Evolutionary conservation across 2,888 invertebrate genomes (phyloP).

Genomic region (Shargacucullia verbasci): DNA sequence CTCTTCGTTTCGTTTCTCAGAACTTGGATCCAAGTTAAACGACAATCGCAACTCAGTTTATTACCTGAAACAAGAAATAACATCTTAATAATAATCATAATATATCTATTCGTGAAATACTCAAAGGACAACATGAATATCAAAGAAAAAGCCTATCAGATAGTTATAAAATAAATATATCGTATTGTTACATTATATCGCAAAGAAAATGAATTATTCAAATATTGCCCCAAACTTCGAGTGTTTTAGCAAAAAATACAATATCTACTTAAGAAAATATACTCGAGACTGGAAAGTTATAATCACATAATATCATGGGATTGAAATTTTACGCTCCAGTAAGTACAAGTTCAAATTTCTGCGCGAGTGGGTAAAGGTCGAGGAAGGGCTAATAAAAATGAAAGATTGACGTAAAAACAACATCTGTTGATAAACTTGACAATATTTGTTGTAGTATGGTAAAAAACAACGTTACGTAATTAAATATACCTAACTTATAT

Average conservation of each 20-base stretch:
- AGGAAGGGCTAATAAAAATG: slow-evolving; percentile 8
- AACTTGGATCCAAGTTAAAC: slow-evolving; percentile 93
- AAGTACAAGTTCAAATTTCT: slow-evolving; percentile 28
- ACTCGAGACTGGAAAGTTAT: slow-evolving; percentile 38
- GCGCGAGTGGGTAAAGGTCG: slow-evolving; percentile 16
- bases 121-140: not conserved
- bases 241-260: slow-evolving; percentile 28
- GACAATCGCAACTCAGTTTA: slow-evolving; percentile 94
- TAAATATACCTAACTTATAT: no score
- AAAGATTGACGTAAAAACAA: slow-evolving; percentile 20
- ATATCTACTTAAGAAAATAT: slow-evolving; percentile 35
- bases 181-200: slow-evolving; percentile 10
- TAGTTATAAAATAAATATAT: slow-evolving; percentile 8
- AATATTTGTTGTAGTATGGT: no score
- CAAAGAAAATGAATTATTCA: slow-evolving; percentile 34
- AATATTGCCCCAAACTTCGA: slow-evolving; percentile 26
- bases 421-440: not conserved
- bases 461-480: no score
- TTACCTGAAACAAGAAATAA: slow-evolving; percentile 90
- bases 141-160: not conserved
- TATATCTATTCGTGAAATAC: not conserved
- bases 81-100: slow-evolving; percentile 4
- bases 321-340: slow-evolving; percentile 42
- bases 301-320: slow-evolving; percentile 51
- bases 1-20: slow-evolving; percentile 93